Evolutionary conservation across 2,113 vertebrate species (phyloP).

Genomic region (Anguilla japonica): DNA sequence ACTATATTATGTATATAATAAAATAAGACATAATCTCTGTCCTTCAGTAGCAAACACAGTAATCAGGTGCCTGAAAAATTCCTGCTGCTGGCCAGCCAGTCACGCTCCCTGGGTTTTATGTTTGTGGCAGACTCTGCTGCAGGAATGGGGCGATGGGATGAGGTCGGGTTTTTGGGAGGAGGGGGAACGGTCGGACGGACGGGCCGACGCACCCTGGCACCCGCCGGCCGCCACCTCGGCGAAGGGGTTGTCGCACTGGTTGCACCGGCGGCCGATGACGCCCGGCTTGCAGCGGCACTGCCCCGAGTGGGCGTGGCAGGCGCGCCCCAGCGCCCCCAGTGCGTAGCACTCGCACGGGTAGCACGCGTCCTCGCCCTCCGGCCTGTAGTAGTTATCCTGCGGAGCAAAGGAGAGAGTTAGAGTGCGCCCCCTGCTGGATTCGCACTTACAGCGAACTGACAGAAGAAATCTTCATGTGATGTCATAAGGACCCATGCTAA

Average conservation of each 20-base stretch:
- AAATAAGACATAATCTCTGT: too few species aligned
- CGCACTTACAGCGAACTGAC: background rate
- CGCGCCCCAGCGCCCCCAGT: slow-evolving; percentile 71
- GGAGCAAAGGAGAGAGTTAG: background rate
- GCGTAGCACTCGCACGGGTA: slow-evolving; percentile 83
- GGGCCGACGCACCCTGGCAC: slow-evolving; percentile 75
- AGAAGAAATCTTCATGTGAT: background rate
- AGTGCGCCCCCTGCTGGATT: background rate
- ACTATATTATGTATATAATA: too few species aligned
- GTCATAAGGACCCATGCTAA: background rate
- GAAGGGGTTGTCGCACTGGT: slow-evolving; percentile 85
- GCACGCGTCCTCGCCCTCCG: slow-evolving; percentile 72
- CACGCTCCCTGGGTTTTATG: background rate
- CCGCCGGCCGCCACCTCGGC: slow-evolving; percentile 79
- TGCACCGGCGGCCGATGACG: slow-evolving; percentile 82
- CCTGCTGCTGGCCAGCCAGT: background rate
- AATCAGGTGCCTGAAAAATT: too few species aligned
- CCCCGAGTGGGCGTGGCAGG: slow-evolving; percentile 73
- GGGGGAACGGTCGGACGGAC: background rate
- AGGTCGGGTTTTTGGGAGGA: too few species aligned
- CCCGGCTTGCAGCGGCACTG: slow-evolving; percentile 82
- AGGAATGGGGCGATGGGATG: too few species aligned
- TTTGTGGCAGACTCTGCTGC: background rate
- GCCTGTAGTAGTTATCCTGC: slow-evolving; percentile 82
- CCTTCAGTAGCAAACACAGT: too few species aligned